Base-by-base conservation (phyloP, 2,888 invertebrate species). In the Bibio marci region DNA sequence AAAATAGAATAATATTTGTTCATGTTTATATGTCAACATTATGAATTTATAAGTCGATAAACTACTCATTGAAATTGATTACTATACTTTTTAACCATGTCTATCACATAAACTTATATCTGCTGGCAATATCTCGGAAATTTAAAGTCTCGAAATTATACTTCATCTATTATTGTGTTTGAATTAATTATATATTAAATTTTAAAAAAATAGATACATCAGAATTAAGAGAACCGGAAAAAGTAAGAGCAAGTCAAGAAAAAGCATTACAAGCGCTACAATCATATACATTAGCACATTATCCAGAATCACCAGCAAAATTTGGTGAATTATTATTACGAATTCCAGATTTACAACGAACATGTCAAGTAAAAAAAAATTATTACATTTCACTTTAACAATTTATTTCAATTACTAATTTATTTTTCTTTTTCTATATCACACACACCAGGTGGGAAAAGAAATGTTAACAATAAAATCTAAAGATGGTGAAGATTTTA, bases 341-440 rank as follows among this genome's bases (percentile, higher is more conserved):
- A 51, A 88, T 95, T 60, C 91, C 94, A 12, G 94, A 95, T 63
- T 68, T 95, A 51, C 90, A 94, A 62, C 71, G 92, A 56, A 88
- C 92, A 49, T 92, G 92, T 63, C 88, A 90, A 71, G 82, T 86
- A 54, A 57, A 52, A 41, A 37, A 14, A 32, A n/a, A 15, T 39
- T 11, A 14, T n/a, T 28, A n/a, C 10, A 18, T n/a, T 31, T 26
- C 14, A 12, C 25, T 35, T 30, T 18, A 39, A 12, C 18, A 35
- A 32, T 10, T 10, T 12, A 28, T 14, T 31, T 14, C 31, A 5
- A 19, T 25, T 43, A n/a, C 22, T n/a, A 43, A 13, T 32, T 33
- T 25, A 22, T 32, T 42, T 41, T 25, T 35, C 34, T 38, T 40
- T 42, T 62, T 65, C 57, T 41, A 41, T 43, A 58, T 68, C 53